Conservation (phyloP, 2,113 vertebrate species). For the Myotis brandtii region DNA sequence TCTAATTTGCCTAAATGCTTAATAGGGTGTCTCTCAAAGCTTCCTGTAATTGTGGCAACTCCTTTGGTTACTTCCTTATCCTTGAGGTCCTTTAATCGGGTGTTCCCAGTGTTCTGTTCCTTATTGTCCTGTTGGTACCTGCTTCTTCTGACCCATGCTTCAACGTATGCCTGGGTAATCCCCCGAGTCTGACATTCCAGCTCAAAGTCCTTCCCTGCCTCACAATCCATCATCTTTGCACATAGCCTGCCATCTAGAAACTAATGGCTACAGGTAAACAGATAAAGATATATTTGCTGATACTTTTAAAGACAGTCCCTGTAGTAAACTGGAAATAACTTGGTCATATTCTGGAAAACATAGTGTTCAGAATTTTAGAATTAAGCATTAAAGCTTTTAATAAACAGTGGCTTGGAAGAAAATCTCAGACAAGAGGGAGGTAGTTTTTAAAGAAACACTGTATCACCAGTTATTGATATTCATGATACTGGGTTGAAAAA, state of each 20-base stretch:
- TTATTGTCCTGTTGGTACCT: background rate
- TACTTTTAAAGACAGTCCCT: background rate
- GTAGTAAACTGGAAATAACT: background rate
- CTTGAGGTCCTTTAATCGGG: background rate
- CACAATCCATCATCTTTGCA: background rate
- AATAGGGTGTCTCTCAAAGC: background rate
- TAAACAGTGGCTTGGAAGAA: background rate
- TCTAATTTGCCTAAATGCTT: background rate
- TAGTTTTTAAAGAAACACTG: conserved; percentile 31
- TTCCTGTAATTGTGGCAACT: background rate
- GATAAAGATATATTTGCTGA: background rate
- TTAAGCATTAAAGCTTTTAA: conserved; percentile 15
- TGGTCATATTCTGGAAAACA: background rate
- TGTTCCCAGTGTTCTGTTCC: background rate
- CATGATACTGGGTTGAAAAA: background rate
- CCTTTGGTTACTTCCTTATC: background rate
- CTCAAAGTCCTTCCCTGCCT: background rate
- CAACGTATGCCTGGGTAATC: background rate
- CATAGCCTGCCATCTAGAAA: background rate
- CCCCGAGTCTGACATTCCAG: background rate
- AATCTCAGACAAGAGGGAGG: background rate
- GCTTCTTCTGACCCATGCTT: background rate
- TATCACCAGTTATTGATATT: background rate
- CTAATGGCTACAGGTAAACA: background rate
- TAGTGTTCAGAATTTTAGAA: background rate